These are phyloP conservation scores for Aspidiotus destructor DNA, from an alignment of 2,888 invertebrate species.

Conservation along the genomic window DNA sequence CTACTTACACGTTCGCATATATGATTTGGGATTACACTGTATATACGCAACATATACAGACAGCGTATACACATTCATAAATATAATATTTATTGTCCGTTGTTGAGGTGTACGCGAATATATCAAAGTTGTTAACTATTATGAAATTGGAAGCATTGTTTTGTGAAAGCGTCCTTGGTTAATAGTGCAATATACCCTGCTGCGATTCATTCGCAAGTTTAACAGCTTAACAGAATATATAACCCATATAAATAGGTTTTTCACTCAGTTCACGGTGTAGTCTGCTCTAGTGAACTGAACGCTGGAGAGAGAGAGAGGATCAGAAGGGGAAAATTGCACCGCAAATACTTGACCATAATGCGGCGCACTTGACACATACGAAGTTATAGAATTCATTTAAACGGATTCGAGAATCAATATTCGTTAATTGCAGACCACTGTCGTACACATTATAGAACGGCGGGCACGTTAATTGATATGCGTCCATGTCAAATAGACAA, in stretches of 20 bases:
- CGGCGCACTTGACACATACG: constrained; percentile 12
- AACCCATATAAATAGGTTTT: background rate
- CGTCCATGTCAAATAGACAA: constrained; percentile 13
- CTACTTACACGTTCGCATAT: constrained; percentile 7
- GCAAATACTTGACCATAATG: constrained; percentile 16
- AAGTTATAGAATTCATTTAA: background rate
- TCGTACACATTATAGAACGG: background rate
- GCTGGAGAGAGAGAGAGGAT: no score
- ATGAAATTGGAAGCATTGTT: constrained; percentile 31
- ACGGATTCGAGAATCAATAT: background rate
- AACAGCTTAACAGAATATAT: background rate
- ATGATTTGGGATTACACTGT: constrained; percentile 25
- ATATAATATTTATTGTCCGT: constrained; percentile 23
- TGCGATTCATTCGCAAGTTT: constrained; percentile 8
- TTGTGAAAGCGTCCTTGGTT: constrained; percentile 31
- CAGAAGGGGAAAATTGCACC: background rate
- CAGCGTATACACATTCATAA: constrained; percentile 4
- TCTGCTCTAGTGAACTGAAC: no score
- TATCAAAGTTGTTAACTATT: constrained; percentile 12
- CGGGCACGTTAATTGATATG: constrained; percentile 18
- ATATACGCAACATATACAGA: background rate
- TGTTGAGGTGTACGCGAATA: constrained; percentile 8
- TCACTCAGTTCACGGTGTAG: no score
- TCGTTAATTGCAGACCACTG: constrained; percentile 3
- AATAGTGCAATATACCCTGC: constrained; percentile 16